phyloP scores from a whole-genome alignment of 2,113 vertebrate species.

The Nanorana parkeri region DNA sequence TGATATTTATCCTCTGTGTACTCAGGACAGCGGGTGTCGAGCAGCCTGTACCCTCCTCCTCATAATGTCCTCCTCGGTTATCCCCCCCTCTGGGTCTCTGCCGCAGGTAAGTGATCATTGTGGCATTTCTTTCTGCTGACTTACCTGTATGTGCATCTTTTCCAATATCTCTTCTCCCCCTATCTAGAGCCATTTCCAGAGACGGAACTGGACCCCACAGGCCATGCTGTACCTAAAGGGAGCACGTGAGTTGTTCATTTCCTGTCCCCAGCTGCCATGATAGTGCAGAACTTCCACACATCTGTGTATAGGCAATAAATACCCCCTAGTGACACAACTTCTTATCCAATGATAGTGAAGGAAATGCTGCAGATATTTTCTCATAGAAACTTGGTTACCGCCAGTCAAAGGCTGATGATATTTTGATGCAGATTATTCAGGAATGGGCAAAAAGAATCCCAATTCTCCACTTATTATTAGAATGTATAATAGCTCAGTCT shows the following conservation, averaged over 20 bases:
- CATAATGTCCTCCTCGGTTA: slow-evolving; percentile 72
- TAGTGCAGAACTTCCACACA: not conserved
- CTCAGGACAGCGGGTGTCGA: slow-evolving; percentile 74
- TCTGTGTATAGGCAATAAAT: not conserved
- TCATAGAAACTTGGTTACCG: too few species aligned
- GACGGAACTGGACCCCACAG: slow-evolving; percentile 95
- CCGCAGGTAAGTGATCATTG: slow-evolving; percentile 77
- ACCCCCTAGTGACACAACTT: not conserved
- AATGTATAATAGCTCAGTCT: too few species aligned
- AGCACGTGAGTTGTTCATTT: slow-evolving; percentile 84
- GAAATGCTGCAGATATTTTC: not conserved
- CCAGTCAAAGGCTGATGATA: too few species aligned
- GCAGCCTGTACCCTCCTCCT: slow-evolving; percentile 70
- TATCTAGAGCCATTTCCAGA: slow-evolving; percentile 79
- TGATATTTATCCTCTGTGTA: slow-evolving; percentile 26
- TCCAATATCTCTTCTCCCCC: not conserved
- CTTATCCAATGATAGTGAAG: not conserved
- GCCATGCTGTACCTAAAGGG: slow-evolving; percentile 97
- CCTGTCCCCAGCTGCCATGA: not conserved
- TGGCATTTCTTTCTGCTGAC: too few species aligned
- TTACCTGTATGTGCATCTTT: not conserved
- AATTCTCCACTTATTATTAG: too few species aligned
- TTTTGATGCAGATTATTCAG: too few species aligned
- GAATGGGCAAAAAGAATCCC: too few species aligned
- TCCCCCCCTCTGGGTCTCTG: slow-evolving; percentile 71